A percentile compares a stretch with the other conserved stretches of the same genome.
Conservation (phyloP, 2,888 invertebrate genomes). For the Mythimna pallens region DNA sequence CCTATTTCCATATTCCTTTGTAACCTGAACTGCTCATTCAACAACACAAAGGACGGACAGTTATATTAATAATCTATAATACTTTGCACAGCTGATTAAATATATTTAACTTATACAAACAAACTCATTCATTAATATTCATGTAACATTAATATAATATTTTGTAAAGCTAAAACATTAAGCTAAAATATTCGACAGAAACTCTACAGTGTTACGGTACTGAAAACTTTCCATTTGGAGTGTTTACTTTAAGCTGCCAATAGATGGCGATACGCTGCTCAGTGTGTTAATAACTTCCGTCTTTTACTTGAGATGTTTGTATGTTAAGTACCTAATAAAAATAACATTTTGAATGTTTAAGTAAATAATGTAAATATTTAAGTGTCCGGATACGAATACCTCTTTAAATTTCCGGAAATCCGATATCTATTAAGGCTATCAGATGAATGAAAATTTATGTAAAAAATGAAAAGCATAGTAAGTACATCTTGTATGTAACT, state of each 20-base stretch:
- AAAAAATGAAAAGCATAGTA: not conserved
- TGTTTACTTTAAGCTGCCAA: slow-evolving; percentile 27
- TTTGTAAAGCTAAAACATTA: slow-evolving; percentile 9
- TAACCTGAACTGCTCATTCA: not conserved
- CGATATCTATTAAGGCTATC: not conserved
- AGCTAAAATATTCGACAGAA: not conserved
- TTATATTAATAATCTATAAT: not conserved
- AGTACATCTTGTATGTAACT: not conserved
- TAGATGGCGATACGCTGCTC: slow-evolving; percentile 47
- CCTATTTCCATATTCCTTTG: not conserved
- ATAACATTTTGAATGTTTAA: not conserved
- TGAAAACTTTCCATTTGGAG: slow-evolving; percentile 6
- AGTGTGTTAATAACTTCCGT: slow-evolving; percentile 26
- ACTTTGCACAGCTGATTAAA: not conserved
- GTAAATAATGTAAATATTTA: not conserved
- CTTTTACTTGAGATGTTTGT: slow-evolving; percentile 13
- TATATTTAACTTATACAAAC: slow-evolving; percentile 18
- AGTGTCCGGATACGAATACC: not conserved
- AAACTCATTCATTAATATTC: slow-evolving; percentile 24
- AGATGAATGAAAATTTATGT: slow-evolving; percentile 5
- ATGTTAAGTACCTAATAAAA: slow-evolving; percentile 7
- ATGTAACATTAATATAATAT: not conserved
- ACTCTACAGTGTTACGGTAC: not conserved
- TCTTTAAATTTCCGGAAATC: slow-evolving; percentile 27
- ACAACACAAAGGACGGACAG: not conserved